Evolutionary conservation across 2,888 invertebrate species (phyloP), one percentile per base, ranked within the genome.

Genomic region (Trachelus iudaicus): DNA sequence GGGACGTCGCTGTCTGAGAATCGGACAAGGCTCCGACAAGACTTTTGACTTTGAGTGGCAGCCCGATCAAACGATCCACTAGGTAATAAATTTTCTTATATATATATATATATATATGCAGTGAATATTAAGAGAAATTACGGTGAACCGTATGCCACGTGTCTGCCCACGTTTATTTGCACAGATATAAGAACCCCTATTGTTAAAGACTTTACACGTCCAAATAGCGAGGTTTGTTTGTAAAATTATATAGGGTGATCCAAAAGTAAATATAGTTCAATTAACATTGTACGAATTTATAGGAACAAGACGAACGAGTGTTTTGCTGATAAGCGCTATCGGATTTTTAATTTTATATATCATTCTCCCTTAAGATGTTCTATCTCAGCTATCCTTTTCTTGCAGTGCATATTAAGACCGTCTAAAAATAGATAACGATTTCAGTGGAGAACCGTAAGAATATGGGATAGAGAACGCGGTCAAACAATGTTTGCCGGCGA

Each of bases 401-500:
- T 23, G 9, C 56, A 56, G 15, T 56, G 56, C 56, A 56, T 2
- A 23, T 23, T 56, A 56, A 56, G 56, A 78, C n/a, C 12, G 68
- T 82, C 85, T 87, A 87, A 87, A 87, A 85, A 87, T 88, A 88
- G 86, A 84, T 84, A 86, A 86, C 81, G 83, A 78, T 85, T 88
- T 86, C 76, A 83, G 85, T 81, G 79, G 76, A 77, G 74, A 56
- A 56, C 56, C 23, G 56, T 56, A 56, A 56, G 56, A 77, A 78
- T 71, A 80, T 79, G 83, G 83, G 85, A 88, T 81, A 85, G 88
- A 85, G 88, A 89, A 86, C 86, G 86, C 85, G 86, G 89, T 89
- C 87, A 89, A 90, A 87, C 86, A 89, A 88, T 90, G 90, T 90
- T 90, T 90, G 90, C 89, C 79, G 88, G 89, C 88, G 82, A 90